phyloP scores from a whole-genome alignment of 2,888 invertebrate genomes.

The Philhelius pedissequus region DNA sequence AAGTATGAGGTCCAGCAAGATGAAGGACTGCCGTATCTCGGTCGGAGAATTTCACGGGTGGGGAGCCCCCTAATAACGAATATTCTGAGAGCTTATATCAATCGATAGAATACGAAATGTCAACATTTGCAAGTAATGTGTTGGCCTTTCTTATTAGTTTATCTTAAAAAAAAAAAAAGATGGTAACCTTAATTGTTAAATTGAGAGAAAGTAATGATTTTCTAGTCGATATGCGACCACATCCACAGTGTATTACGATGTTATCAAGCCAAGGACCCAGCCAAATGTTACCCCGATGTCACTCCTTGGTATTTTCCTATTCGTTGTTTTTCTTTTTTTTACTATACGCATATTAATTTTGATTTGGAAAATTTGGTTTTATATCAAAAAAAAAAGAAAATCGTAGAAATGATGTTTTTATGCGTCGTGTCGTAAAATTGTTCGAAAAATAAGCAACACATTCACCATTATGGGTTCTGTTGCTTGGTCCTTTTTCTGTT shows the following conservation, averaged over 20 bases:
- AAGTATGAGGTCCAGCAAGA: no score
- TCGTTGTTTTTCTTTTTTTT: neutral
- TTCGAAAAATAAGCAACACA: neutral
- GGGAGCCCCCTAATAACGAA: no score
- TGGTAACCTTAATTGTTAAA: neutral
- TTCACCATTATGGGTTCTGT: conserved; percentile 22
- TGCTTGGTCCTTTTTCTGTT: conserved; percentile 12
- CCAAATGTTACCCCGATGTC: neutral
- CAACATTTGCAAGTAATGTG: no score
- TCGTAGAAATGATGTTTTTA: conserved; percentile 62
- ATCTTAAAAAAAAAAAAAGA: neutral
- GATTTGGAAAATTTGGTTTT: conserved; percentile 46
- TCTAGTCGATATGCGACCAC: neutral
- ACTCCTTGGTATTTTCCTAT: neutral
- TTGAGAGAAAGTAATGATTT: conserved; percentile 16
- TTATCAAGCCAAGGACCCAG: neutral
- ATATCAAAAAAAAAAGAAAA: conserved; percentile 46
- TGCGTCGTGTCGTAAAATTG: conserved; percentile 45
- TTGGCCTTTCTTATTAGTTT: no score
- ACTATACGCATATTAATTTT: conserved; percentile 14
- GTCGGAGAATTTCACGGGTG: no score
- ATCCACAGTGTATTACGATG: neutral
- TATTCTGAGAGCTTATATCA: no score
- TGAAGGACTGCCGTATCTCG: no score
- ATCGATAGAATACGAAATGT: no score